Percentiles rank a stretch among this genome's conserved stretches.
Conservation (phyloP, 2,797 vertebrate species). For the Muscicapa comitata region DNA sequence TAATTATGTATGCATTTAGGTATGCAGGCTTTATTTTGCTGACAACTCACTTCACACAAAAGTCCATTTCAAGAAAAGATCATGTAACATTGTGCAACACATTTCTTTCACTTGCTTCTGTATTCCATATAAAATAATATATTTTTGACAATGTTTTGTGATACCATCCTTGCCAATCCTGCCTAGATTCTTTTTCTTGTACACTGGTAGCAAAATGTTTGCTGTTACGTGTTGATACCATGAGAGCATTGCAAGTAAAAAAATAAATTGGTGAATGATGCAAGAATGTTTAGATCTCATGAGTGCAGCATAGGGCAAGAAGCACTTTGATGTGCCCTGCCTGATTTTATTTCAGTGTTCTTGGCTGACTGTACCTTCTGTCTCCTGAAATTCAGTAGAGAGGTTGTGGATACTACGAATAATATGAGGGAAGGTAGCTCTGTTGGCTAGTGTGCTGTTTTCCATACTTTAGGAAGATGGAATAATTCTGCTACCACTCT, state of each 20-base stretch:
- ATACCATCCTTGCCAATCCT: not conserved
- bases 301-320: not conserved
- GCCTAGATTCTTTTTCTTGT: not conserved
- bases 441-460: not conserved
- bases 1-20: not conserved
- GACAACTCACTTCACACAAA: not conserved
- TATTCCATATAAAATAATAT: not conserved
- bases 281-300: not conserved
- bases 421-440: not conserved
- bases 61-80: not conserved
- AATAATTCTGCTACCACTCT: not conserved
- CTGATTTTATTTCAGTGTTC: not conserved
- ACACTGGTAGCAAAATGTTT: not conserved
- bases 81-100: accelerated
- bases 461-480: not conserved
- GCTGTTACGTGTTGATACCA: not conserved
- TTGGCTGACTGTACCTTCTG: not conserved
- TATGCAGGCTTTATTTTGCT: not conserved
- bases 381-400: not conserved
- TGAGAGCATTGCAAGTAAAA: not conserved
- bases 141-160: not conserved
- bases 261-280: not conserved
- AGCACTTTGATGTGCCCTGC: not conserved
- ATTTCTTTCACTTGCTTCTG: not conserved
- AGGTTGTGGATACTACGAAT: not conserved